Evolutionary conservation across 2,888 invertebrate genomes (phyloP), one percentile per base, ranked within the genome.

Genomic region (Macaria notata): DNA sequence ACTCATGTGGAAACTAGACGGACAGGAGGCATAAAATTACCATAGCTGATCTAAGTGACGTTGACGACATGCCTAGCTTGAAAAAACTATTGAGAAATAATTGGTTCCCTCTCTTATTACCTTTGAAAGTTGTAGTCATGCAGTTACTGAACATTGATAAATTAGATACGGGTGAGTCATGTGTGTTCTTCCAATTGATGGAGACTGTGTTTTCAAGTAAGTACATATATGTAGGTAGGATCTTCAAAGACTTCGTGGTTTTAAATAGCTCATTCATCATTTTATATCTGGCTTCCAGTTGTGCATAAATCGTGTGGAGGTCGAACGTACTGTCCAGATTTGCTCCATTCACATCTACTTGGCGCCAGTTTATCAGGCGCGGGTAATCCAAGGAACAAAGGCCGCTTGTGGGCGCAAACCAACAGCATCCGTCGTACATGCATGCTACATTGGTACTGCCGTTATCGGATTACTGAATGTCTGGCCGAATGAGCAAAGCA

Each of bases 361-460:
- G 62, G 67, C 64, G 65, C 63, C 64, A 54, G 56, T 58, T 61
- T 49, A 67, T 70, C 78, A 71, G 72, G 70, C 72, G 72, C 69
- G 71, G 69, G 65, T 72, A 72, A 75, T 75, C 76, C 81, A 79
- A 57, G 68, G 66, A 87, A 88, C 82, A 90, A 84, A 76, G 86
- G 65, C 69, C 69, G 78, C 78, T 86, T 88, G 83, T 86, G 63
- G 65, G 58, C 69, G 74, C 73, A 68, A 70, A 54, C 60, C 42
- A 33, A 50, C 69, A 75, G 77, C 85, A 83, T 87, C 86, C 86
- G 88, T 73, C 74, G 75, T 79, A 78, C 55, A 56, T 53, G 50
- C 4, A 31, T 31, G 30, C 31, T 4, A 19, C 43, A 50, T 57
- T 61, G 56, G 61, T 56, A 58, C 51, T 53, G 45, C 76, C 70